Evolutionary conservation across 2,797 vertebrate genomes (phyloP), one percentile per base, ranked within the genome.

Genomic region (Scarus forsteni): DNA sequence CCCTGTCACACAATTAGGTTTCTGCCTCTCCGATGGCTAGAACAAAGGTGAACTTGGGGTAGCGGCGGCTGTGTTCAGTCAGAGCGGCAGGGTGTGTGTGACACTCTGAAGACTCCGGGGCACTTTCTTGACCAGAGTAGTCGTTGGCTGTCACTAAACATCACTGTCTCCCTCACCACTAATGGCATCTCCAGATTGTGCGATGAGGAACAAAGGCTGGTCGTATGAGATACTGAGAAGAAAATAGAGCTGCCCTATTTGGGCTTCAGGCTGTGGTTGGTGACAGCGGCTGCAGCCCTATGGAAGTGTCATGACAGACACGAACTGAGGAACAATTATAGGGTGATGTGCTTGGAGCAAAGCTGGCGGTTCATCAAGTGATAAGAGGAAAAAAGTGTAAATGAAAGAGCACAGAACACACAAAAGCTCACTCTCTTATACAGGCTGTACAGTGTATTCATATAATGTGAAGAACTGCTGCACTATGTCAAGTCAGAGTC

Each of bases 141-240:
- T 93, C 86, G 60, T 88, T 80, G 80, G 85, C 91, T 94, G 94
- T 95, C 94, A 94, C 89, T 89, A 88, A 90, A 86, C 90, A 94
- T 95, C 93, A 95, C 84, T 84, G 90, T 94, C 93, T 89, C 66
- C 81, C 57, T 75, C 56, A 43, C 81, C 82, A 86, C 92, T 95
- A 95, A 95, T 94, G 92, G 92, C 89, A 88, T 93, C 89, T 92
- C 89, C 91, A 90, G 93, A 93, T 90, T 91, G 90, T 69, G 83
- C 88, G 84, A 85, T 84, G 78, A 93, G 90, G 88, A 91, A 93
- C 89, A 93, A 92, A 92, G 88, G 75, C 87, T 89, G 83, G 85
- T 84, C 85, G 76, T 85, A 64, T 78, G 86, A 85, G 84, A 85
- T 84, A 83, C 67, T 68, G 57, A 54, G 57, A 50, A 61, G 64